Base-by-base conservation (phyloP, 2,797 vertebrate genomes). In the Dermochelys coriacea region DNA sequence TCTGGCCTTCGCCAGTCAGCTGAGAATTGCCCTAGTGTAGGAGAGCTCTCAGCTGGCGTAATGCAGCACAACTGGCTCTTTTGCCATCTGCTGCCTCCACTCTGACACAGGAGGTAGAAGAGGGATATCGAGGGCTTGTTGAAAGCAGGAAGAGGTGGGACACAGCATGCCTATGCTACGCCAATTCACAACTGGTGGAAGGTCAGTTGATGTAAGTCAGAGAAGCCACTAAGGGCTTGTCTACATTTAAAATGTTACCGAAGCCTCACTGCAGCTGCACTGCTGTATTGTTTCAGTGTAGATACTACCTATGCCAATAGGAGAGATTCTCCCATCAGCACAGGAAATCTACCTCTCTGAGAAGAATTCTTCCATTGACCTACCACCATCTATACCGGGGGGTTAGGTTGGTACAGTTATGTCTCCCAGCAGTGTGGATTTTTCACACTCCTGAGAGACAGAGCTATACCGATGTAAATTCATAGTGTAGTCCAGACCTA, bases 141-240 rank as follows among this genome's bases (percentile, higher is more conserved):
- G n/a, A 81, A 16, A 2, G 15, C 8, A 15, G 8, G 25, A 19
- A 45, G 34, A 59, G 54, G 12, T 37, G n/a, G 52, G 8, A 88
- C 16, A 7, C 55, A 29, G 86, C n/a, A 37, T 5, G 19, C 9
- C 19, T 21, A 68, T 25, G 55, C 27, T 85, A 18, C 37, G 45
- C 50, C 23, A 59, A 23, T 25, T 57, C 37, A 79, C 9, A 75
- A 18, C 0, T 0, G 5, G 49, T 59, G 41, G 8, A 6, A 1
- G 18, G 27, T 31, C 45, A 52, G 11, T 37, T 37, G 37, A 19
- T 52, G 6, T 54, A 51, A 8, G 6, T 8, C 15, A 75, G 31
- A 45, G 41, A 47, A 37, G 19, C 4, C 54, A 2, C 52, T 68
- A 23, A 37, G 19, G 37, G n/a, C n/a, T 37, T 68, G 64, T 68